Evolutionary conservation across 2,113 vertebrate species (phyloP).

Genomic region (Gnathonemus echidnorhynchus): DNA sequence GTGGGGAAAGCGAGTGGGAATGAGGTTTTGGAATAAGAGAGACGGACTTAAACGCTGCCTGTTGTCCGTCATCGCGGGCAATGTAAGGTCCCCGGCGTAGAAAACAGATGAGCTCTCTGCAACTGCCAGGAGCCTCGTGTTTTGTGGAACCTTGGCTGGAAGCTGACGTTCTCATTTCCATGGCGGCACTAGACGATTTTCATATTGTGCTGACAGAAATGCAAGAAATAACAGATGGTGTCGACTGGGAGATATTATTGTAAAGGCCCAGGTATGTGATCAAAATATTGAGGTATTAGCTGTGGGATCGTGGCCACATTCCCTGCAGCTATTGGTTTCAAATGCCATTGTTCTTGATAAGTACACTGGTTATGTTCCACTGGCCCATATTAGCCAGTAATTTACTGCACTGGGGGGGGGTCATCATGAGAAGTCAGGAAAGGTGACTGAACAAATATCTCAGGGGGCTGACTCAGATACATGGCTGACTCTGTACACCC

Average conservation of each 20-base stretch:
- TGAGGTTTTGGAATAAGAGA: not conserved
- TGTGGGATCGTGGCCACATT: not conserved
- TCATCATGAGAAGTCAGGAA: not conserved
- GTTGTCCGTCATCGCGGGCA: not conserved
- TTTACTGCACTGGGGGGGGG: not conserved
- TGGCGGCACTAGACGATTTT: not conserved
- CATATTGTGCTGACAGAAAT: not conserved
- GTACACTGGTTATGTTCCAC: not conserved
- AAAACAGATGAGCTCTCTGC: not conserved
- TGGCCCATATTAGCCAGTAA: not conserved
- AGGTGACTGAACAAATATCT: not conserved
- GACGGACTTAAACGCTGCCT: not conserved
- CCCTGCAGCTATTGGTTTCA: not conserved
- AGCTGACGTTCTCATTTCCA: not conserved
- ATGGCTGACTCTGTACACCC: not conserved
- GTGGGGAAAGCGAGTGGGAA: not conserved
- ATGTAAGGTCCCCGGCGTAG: not conserved
- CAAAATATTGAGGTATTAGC: not conserved
- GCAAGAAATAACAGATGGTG: not conserved
- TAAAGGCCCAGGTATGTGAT: not conserved
- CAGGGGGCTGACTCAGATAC: not conserved
- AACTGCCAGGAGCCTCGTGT: not conserved
- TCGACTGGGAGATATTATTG: not conserved
- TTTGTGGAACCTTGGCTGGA: not conserved
- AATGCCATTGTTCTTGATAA: not conserved